phyloP scores from a whole-genome alignment of 2,797 vertebrate species.

The Cossypha dichroa region DNA sequence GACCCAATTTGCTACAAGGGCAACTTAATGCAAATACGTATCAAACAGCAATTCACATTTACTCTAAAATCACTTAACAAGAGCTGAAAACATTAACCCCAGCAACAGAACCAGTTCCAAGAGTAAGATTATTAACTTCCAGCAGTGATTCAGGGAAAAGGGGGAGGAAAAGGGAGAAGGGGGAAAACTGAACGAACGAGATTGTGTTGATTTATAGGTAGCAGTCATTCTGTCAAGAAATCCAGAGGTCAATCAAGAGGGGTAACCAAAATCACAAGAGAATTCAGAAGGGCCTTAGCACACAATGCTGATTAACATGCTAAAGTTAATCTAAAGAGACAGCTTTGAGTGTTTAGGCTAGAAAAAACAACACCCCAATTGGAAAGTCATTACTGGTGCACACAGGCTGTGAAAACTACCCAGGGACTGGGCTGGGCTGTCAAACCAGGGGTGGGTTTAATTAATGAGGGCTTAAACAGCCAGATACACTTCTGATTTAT shows the following conservation, averaged over 20 bases:
- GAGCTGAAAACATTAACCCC: constrained; percentile 71
- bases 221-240: constrained; percentile 51
- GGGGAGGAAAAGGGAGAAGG: not conserved
- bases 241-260: constrained; percentile 59
- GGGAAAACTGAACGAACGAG: constrained; percentile 1
- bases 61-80: constrained; percentile 37
- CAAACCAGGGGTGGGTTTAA: constrained; percentile 23
- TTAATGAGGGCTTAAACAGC: constrained; percentile 34
- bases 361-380: constrained; percentile 22
- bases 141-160: constrained; percentile 51
- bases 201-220: constrained; percentile 21
- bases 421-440: constrained; percentile 5
- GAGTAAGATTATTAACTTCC: constrained; percentile 63
- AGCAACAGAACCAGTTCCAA: constrained; percentile 73
- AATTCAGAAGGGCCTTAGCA: constrained; percentile 21
- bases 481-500: constrained; percentile 4
- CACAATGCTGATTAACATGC: not conserved
- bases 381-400: constrained; percentile 43
- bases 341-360: constrained; percentile 31
- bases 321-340: constrained; percentile 49
- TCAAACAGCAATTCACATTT: constrained; percentile 54
- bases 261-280: constrained; percentile 70
- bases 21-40: constrained; percentile 51
- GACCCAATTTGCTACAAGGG: constrained; percentile 58
- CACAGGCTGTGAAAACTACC: constrained; percentile 37